Evolutionary conservation across 2,113 vertebrate species (phyloP).

Genomic region (Nerophis ophidion): DNA sequence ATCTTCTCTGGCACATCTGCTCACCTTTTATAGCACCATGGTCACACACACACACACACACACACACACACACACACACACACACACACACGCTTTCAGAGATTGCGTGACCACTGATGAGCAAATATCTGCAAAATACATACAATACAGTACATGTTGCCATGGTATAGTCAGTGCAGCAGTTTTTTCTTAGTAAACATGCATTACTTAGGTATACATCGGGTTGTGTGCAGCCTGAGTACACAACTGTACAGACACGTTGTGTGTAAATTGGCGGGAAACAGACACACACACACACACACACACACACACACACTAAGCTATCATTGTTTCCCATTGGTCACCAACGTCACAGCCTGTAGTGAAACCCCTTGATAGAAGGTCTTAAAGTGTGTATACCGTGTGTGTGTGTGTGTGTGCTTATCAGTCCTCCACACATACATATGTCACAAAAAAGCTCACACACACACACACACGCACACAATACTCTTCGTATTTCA

Average conservation of each 20-base stretch:
- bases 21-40: slow-evolving; percentile 29
- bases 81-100: slow-evolving; percentile 7
- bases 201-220: not conserved
- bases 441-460: slow-evolving; percentile 2
- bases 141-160: not conserved
- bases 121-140: slow-evolving; percentile 4
- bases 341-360: slow-evolving; percentile 17
- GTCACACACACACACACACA: slow-evolving; percentile 25
- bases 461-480: not conserved
- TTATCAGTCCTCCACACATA: slow-evolving; percentile 32
- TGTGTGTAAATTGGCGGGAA: slow-evolving; percentile 40
- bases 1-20: slow-evolving; percentile 15
- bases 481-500: not conserved
- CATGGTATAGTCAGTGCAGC: not conserved
- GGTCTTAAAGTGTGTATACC: slow-evolving; percentile 7
- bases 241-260: slow-evolving; percentile 30
- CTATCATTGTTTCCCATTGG: slow-evolving; percentile 37
- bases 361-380: slow-evolving; percentile 21
- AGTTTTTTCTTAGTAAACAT: slow-evolving; percentile 48
- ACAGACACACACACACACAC: slow-evolving; percentile 18
- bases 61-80: slow-evolving; percentile 7
- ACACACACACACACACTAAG: slow-evolving; percentile 15
- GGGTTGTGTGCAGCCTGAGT: slow-evolving; percentile 2
- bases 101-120: slow-evolving; percentile 22
- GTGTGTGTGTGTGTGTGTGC: slow-evolving; percentile 16